Conservation (phyloP, 2,888 invertebrate species). For the Notodonta ziczac region DNA sequence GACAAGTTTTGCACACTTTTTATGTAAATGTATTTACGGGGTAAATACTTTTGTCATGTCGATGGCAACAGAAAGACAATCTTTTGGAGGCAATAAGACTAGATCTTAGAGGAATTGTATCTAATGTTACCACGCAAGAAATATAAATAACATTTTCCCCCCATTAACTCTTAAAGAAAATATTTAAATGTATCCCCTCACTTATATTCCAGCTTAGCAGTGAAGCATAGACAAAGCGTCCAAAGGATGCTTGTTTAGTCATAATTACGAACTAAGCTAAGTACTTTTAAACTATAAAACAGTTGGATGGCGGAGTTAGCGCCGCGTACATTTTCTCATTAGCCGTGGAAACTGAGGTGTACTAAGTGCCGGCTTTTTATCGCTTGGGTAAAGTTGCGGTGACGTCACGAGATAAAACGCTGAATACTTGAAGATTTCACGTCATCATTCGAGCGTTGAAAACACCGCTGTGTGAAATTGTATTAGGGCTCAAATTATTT, state of each 20-base stretch:
- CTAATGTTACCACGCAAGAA: no score
- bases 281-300: constrained; percentile 66
- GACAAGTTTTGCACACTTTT: no score
- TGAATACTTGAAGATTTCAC: not conserved
- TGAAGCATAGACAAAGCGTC: constrained; percentile 32
- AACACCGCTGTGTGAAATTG: not conserved
- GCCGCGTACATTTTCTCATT: constrained; percentile 74
- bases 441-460: not conserved
- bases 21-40: no score
- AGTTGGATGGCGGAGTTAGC: constrained; percentile 53
- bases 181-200: constrained; percentile 3
- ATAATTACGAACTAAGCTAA: constrained; percentile 47
- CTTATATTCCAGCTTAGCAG: constrained; percentile 35
- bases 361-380: constrained; percentile 51
- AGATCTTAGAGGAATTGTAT: no score
- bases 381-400: constrained; percentile 22
- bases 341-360: constrained; percentile 54
- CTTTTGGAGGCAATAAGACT: no score
- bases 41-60: no score
- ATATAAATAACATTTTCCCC: no score
- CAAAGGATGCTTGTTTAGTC: constrained; percentile 39
- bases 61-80: no score
- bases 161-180: not conserved
- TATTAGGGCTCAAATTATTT: no score
- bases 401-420: constrained; percentile 9